Evolutionary conservation across 1,140 invertebrate genomes (phyloP).

Genomic region (Sycophaga agraensis): DNA sequence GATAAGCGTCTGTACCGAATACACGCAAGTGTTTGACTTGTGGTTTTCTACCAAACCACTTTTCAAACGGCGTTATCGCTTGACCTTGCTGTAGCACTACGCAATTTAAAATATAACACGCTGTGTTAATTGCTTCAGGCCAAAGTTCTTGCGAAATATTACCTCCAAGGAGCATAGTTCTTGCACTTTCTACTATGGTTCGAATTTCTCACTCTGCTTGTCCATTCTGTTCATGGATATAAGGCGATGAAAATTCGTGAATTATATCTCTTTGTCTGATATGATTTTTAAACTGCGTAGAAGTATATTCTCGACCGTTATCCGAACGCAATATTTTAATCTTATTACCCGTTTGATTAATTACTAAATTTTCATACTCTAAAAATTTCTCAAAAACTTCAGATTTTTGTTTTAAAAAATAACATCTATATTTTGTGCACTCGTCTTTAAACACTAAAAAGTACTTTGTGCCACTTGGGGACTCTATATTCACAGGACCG

Average conservation of each 20-base stretch:
- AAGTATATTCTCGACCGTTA: conserved; percentile 24
- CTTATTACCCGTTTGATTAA: conserved; percentile 40
- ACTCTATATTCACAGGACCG: no score
- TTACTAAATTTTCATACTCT: conserved; percentile 36
- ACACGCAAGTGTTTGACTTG: conserved; percentile 47
- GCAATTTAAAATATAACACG: conserved; percentile 33
- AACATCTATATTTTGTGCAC: no score
- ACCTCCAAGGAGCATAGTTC: conserved; percentile 52
- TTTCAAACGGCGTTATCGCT: conserved; percentile 50
- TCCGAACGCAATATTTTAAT: conserved; percentile 34
- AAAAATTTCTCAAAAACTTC: no score
- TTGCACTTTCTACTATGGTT: conserved; percentile 37
- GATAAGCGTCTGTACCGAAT: conserved; percentile 52
- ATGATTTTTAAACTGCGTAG: neutral
- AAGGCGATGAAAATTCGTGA: conserved; percentile 32
- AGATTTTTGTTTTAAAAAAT: no score
- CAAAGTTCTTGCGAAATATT: no score
- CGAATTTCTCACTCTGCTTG: conserved; percentile 33
- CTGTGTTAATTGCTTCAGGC: no score
- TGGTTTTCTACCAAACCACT: conserved; percentile 51
- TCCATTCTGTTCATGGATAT: no score
- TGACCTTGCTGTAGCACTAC: conserved; percentile 25
- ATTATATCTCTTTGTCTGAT: conserved; percentile 20
- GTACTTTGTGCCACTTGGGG: neutral
- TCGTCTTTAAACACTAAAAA: no score